Evolutionary conservation across 2,113 vertebrate genomes (phyloP), one percentile per base, ranked within the genome.

Genomic region (Thymallus thymallus): DNA sequence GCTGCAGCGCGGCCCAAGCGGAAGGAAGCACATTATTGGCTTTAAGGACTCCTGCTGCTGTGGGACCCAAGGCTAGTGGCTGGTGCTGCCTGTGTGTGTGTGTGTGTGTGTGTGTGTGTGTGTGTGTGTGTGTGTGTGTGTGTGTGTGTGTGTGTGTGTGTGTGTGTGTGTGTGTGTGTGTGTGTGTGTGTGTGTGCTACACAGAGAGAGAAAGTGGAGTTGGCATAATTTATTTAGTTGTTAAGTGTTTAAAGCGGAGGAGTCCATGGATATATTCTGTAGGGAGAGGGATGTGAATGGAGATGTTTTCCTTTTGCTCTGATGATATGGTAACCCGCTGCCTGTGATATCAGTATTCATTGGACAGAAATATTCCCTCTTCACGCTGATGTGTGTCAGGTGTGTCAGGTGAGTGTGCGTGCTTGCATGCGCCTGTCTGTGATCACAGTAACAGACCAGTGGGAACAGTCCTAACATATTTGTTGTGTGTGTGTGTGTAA

Each of bases 181-280:
- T 45, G n/a, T 16, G 4, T n/a, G n/a, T 22, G 22, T 14, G 16
- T 14, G 16, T 14, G 22, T 14, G 7, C 10, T 26, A 51, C n/a
- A 41, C 4, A 70, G 46, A 56, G 6, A 75, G 69, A 78, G 85
- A 24, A 69, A 75, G 77, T 16, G 35, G 85, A 87, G 87, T 86
- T 91, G 86, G 93, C 89, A 95, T 95, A 94, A 95, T 94, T 95
- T 95, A 96, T 95, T 96, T 95, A 96, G 91, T 91, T 88, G 89
- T 94, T 93, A 94, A 93, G 91, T 92, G 92, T 93, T 94, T 94
- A 93, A 94, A n/a, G n/a, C n/a, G n/a, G n/a, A n/a, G n/a, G n/a
- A n/a, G 88, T 90, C 83, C 55, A 78, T 80, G 87, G 60, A 78
- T 71, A 75, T 35, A 77, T 78, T 70, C 83, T 84, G 80, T 16